Base-by-base conservation (phyloP, 1,140 invertebrate species). In the Hycleus cichorii region DNA sequence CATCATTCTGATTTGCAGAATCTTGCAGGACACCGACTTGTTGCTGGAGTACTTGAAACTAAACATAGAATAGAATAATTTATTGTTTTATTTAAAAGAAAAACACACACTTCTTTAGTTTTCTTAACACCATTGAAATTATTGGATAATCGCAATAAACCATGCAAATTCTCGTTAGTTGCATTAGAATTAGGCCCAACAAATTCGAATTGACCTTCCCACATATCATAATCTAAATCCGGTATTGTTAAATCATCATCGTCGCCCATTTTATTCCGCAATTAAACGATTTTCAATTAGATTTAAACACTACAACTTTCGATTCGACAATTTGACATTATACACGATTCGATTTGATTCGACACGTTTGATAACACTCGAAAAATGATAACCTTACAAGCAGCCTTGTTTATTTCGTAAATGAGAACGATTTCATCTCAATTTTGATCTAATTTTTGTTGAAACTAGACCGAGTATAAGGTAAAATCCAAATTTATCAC, bases 1-100 rank as follows among this genome's bases (percentile, higher is more conserved):
- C 91, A 72, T 94, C 91, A 6, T 86, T 60, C 83, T 87, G 64
- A 79, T 86, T 71, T 90, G 92, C 58, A 4, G 87, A 91, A 69
- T 94, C 91, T 6, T 86, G 88, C 63, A 95, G 77, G 43, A 85
- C 85, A 59, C 87, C 87, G 74, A 95, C 89, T 78, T 95, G 91
- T 73, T 93, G 89, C 74, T 95, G 91, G 43, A 96, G 81, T 68
- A 91, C 81, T 77, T 93, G 87, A 68, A 95, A 86, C 91, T 95
- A 74, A 4, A 76, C 76, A 58, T 53, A 38, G 62, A 62, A 32
- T 32, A 32, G 7, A 42, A 42, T 9, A 7, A 7, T 10, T 39
- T 10, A 1, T 39, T n/a, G 3, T 42, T 8, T 3, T 42, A 42
- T 7, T 42, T 3, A 42, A 42, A n/a, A 42, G n/a, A 11, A 42